A percentile compares a stretch with the other conserved stretches of the same genome.
Conservation (phyloP, 2,888 invertebrate genomes). For the Nomada flava region DNA sequence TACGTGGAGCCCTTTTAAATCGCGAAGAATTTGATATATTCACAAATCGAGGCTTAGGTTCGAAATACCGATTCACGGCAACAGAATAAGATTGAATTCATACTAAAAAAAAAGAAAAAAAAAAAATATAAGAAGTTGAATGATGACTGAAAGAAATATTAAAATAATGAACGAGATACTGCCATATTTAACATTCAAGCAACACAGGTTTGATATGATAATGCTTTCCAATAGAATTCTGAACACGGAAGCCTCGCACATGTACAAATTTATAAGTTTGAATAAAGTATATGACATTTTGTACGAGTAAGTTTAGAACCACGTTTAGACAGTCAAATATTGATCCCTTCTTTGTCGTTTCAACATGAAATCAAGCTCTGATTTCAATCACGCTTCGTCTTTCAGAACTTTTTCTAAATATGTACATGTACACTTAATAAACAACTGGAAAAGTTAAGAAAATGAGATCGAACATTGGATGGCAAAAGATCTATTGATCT, state of each 20-base stretch:
- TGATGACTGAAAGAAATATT: conserved; percentile 3
- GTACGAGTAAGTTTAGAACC: conserved; percentile 17
- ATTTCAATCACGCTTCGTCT: conserved; percentile 1
- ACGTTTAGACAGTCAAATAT: background rate
- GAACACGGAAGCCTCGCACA: conserved; percentile 33
- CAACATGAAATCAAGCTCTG: background rate
- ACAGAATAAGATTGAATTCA: conserved; percentile 21
- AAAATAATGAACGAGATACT: background rate
- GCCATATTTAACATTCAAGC: conserved; percentile 13
- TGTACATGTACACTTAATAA: background rate
- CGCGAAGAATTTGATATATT: conserved; percentile 81
- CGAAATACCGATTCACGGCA: conserved; percentile 41
- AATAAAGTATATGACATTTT: conserved; percentile 48
- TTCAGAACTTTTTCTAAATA: background rate
- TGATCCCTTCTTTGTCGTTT: background rate
- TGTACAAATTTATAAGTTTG: conserved; percentile 50
- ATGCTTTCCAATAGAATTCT: conserved; percentile 29
- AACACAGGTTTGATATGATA: conserved; percentile 11
- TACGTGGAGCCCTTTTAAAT: conserved; percentile 75
- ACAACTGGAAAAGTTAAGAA: background rate
- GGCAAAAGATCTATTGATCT: background rate
- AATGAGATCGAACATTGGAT: background rate
- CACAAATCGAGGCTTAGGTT: conserved; percentile 80
- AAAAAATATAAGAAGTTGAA: background rate
- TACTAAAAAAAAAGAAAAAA: background rate